phyloP scores from a whole-genome alignment of 2,113 vertebrate genomes.

The Sturnira hondurensis region DNA sequence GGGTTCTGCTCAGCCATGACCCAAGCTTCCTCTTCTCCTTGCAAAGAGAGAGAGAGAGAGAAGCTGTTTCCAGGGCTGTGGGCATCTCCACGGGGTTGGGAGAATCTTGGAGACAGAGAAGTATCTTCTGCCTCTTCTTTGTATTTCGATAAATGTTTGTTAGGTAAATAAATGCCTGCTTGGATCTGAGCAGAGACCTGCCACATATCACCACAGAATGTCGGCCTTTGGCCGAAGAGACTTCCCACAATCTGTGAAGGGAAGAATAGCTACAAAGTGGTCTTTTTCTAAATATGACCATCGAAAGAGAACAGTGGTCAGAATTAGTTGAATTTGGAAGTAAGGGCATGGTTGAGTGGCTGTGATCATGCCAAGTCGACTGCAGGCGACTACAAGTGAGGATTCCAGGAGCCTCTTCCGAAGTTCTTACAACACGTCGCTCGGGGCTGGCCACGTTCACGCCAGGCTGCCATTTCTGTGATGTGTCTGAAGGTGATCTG shows the following conservation, averaged over 20 bases:
- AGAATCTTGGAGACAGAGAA: not conserved
- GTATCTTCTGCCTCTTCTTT: not conserved
- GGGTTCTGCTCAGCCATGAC: not conserved
- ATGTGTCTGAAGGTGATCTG: accelerated
- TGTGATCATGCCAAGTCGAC: not conserved
- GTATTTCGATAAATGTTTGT: not conserved
- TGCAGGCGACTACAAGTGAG: accelerated
- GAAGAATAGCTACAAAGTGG: not conserved
- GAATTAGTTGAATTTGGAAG: not conserved
- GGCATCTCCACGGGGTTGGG: not conserved
- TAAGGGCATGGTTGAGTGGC: not conserved
- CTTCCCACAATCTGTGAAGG: not conserved
- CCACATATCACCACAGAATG: accelerated
- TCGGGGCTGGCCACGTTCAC: not conserved
- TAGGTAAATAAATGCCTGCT: not conserved
- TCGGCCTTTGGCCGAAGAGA: not conserved
- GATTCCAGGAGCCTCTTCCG: not conserved
- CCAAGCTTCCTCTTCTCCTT: not conserved
- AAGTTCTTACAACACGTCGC: accelerated
- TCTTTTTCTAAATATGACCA: not conserved
- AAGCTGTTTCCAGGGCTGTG: not conserved
- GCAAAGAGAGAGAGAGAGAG: not conserved
- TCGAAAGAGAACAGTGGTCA: not conserved
- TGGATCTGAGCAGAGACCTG: not conserved
- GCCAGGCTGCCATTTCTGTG: no score